Base-by-base conservation (phyloP, 2,797 vertebrate genomes). In the Thunnus albacares region DNA sequence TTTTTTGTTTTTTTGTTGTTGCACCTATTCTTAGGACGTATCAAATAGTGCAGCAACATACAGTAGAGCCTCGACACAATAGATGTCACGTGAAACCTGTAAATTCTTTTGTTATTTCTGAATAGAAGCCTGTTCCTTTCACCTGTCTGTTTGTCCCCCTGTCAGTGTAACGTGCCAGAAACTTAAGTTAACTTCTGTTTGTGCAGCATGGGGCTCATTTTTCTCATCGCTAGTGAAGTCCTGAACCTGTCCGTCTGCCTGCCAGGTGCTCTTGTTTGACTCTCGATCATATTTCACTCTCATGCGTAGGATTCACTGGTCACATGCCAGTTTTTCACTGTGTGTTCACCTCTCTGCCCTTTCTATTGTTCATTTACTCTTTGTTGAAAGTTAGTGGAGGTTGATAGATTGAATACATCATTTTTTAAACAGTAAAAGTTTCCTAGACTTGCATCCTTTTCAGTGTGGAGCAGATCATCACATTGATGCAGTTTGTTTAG, bases 251-350 rank as follows among this genome's bases (percentile, higher is more conserved):
- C 77, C 14, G 49, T 75, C 62, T 73, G 78, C 61, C 77, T 84
- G 90, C 80, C 91, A 83, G 88, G 74, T 87, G 86, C 80, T 82
- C 83, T 65, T 45, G 58, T 59, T 76, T 77, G 75, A 77, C 75
- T 81, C 84, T 81, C 80, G 73, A 81, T 93, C 93, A 85, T 68
- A 88, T 92, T 92, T 92, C 92, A 90, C 89, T 82, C 76, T 68
- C 9, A 57, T 89, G 80, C 18, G 68, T 79, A 82, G 69, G 81
- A 84, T 84, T 78, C 58, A 55, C 65, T 89, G 87, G 84, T 85
- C 77, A 45, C 65, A 47, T 9, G 76, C 71, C 84, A 89, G 65
- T 52, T 56, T 78, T 53, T 63, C 12, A 76, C 76, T 70, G 28
- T 26, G 15, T 26, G 59, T 53, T 83, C 74, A 81, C 82, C 79